Conservation (phyloP, 2,113 vertebrate species). For the Helogale parvula region DNA sequence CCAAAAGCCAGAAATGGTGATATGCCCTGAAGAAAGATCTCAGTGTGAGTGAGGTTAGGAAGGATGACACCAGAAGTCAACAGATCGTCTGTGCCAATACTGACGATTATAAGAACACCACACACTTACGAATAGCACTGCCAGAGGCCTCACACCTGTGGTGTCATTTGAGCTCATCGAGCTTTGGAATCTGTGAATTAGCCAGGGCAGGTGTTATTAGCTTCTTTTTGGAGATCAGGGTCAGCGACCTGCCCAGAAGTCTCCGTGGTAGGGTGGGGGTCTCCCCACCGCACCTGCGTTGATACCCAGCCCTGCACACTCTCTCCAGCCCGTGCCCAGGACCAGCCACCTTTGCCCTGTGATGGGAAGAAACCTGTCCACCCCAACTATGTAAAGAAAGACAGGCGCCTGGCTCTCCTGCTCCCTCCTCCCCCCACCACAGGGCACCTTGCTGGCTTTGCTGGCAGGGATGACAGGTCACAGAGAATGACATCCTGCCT, state of each 20-base stretch:
- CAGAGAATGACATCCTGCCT: background rate
- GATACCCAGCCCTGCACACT: background rate
- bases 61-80: background rate
- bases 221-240: background rate
- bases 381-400: background rate
- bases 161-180: background rate
- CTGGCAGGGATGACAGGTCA: background rate
- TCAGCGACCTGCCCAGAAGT: background rate
- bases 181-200: background rate
- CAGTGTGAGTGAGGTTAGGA: background rate
- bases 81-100: background rate
- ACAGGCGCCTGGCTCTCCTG: background rate
- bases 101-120: background rate
- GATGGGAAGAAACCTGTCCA: background rate
- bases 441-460: background rate
- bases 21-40: fast-evolving
- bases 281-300: background rate
- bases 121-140: fast-evolving
- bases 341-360: background rate
- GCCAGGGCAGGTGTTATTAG: background rate
- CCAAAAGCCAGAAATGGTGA: background rate
- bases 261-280: background rate
- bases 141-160: background rate
- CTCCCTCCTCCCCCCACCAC: background rate
- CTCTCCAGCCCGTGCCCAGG: background rate